Conservation (phyloP, 2,888 invertebrate species). For the Protonemura montana region DNA sequence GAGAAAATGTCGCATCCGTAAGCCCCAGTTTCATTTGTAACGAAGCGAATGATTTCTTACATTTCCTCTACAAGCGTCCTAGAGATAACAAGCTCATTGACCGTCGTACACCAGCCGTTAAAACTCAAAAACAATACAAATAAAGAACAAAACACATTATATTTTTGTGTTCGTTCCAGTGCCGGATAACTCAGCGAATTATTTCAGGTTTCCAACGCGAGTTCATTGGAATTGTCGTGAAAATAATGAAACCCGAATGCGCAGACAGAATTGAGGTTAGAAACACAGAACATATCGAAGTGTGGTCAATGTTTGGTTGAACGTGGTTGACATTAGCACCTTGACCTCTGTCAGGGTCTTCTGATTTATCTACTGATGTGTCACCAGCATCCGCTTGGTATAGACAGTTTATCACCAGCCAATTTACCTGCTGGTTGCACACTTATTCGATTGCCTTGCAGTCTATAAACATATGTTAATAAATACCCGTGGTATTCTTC, state of each 20-base stretch:
- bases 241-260: not conserved
- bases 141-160: too few species aligned
- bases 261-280: slow-evolving; percentile 22
- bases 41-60: not conserved
- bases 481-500: too few species aligned
- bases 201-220: not conserved
- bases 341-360: not conserved
- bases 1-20: not conserved
- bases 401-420: too few species aligned
- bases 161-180: too few species aligned
- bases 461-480: too few species aligned
- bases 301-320: not conserved
- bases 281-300: not conserved
- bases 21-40: not conserved
- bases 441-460: too few species aligned
- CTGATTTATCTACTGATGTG: too few species aligned
- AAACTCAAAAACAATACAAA: too few species aligned
- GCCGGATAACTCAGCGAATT: not conserved
- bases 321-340: not conserved
- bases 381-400: too few species aligned
- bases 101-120: not conserved
- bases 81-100: not conserved
- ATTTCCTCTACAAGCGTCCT: not conserved
- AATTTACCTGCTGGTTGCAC: too few species aligned
- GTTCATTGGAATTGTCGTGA: not conserved